Conservation (phyloP, 2,113 vertebrate species). For the Silurus glanis region DNA sequence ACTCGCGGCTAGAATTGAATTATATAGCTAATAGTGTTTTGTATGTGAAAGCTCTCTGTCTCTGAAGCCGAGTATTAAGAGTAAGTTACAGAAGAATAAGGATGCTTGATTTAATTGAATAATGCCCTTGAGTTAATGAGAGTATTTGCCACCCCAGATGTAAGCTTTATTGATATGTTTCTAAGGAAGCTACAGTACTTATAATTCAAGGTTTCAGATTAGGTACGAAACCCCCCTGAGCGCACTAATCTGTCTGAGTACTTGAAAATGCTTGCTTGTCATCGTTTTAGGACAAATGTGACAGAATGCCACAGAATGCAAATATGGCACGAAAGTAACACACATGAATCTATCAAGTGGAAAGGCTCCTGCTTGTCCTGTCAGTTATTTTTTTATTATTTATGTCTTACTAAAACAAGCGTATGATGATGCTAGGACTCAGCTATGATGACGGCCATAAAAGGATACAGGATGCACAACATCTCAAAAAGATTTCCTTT, state of each 20-base stretch:
- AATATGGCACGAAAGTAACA: background rate
- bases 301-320: background rate
- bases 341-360: background rate
- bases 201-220: background rate
- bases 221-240: background rate
- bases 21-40: background rate
- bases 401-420: background rate
- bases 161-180: conserved; percentile 20
- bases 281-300: background rate
- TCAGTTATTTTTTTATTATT: conserved; percentile 1
- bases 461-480: conserved; percentile 38
- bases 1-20: conserved; percentile 6
- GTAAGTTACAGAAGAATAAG: conserved; percentile 12
- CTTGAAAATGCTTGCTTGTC: background rate
- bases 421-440: background rate
- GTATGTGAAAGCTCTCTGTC: background rate
- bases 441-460: conserved; percentile 39
- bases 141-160: conserved; percentile 5
- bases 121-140: conserved; percentile 28
- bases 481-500: conserved; percentile 43
- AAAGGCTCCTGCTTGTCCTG: background rate
- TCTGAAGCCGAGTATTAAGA: background rate
- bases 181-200: conserved; percentile 32
- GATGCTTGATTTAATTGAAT: conserved; percentile 11
- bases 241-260: background rate